Conservation (phyloP, 2,113 vertebrate genomes). For the Callospermophilus lateralis region DNA sequence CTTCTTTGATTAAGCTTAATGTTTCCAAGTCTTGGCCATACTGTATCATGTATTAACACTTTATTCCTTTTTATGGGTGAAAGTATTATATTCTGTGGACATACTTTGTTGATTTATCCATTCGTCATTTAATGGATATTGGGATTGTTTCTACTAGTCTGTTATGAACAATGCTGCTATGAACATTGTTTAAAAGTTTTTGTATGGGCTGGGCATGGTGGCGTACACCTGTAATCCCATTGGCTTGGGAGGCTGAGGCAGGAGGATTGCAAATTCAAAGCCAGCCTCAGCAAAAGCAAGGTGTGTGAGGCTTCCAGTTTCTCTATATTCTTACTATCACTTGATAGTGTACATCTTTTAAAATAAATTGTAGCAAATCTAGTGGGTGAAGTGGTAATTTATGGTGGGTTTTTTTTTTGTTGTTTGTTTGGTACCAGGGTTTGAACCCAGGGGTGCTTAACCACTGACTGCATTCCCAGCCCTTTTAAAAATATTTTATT, state of each 20-base stretch:
- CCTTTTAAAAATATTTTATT: no score
- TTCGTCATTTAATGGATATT: slow-evolving; percentile 25
- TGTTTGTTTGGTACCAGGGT: background rate
- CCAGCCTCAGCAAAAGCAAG: no score
- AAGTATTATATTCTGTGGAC: slow-evolving; percentile 35
- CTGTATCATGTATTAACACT: background rate
- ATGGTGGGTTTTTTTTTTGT: background rate
- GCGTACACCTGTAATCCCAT: no score
- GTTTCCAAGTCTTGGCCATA: background rate
- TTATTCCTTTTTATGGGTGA: slow-evolving; percentile 30
- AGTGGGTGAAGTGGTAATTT: background rate
- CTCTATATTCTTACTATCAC: background rate
- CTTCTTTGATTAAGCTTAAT: slow-evolving; percentile 43
- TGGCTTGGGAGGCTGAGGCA: no score
- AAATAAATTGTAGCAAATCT: background rate
- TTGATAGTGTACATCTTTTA: slow-evolving; percentile 32
- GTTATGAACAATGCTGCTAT: background rate
- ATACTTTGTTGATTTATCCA: background rate
- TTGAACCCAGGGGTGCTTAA: no score
- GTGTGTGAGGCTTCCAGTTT: slow-evolving; percentile 39
- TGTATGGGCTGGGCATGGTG: background rate
- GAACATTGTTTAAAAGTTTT: slow-evolving; percentile 4
- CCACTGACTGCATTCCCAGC: no score
- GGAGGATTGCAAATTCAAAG: no score
- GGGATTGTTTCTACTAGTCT: background rate